Evolutionary conservation across 2,888 invertebrate species (phyloP), one percentile per base, ranked within the genome.

Genomic region (Drosophila borealis): DNA sequence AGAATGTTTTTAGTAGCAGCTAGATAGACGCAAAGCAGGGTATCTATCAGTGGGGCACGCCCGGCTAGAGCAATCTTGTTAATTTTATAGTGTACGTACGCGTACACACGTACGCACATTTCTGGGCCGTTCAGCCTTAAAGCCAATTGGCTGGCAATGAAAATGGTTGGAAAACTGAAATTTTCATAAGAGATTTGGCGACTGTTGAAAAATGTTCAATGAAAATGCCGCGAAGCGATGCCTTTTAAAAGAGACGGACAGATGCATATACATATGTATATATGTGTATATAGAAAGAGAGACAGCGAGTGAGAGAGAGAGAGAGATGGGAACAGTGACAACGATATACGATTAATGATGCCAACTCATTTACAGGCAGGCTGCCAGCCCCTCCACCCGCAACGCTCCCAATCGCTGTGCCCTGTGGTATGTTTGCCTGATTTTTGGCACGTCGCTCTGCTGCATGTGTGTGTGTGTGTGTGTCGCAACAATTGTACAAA

Each of bases 361-460:
- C 54, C 65, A 57, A 60, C 82, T 63, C 56, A 79, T 78, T 81
- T 80, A 57, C 69, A 67, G 78, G 21, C 79, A 53, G 19, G 13
- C 13, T 17, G 37, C 42, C 41, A 19, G 3, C 36, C 34, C 21
- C 11, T 25, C 19, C 36, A 46, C 37, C 37, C 36, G 25, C 9
- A 39, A 11, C 19, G 3, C 36, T 17, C 33, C 10, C 42, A 19
- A 13, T 19, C 14, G 25, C 49, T 37, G 17, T 25, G 21, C 13
- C 44, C 25, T 80, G 41, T 36, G 64, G 53, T 56, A 51, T 69
- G 84, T 57, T 70, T 68, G 70, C 77, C 70, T 84, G 87, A 81
- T 74, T 77, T 73, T 79, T 87, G 88, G 85, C 88, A 82, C 88
- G 75, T 72, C 67, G 34, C 57, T 46, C 71, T 19, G 19, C 51